Evolutionary conservation across 2,113 vertebrate genomes (phyloP), one percentile per base, ranked within the genome.

Genomic region (Nibea albiflora): DNA sequence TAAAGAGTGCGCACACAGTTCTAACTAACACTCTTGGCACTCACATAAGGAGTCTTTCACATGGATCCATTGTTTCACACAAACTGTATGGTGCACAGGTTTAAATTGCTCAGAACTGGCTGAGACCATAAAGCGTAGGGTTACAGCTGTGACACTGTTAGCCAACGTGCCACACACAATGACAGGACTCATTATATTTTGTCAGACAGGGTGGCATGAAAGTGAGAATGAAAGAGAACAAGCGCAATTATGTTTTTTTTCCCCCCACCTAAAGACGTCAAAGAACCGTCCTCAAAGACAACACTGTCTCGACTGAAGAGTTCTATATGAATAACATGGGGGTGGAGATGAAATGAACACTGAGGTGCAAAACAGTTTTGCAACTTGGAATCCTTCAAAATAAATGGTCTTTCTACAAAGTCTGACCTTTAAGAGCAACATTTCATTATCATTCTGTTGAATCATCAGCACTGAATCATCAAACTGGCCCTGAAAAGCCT

Each of bases 71-170:
- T 84, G 64, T 81, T 57, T 22, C 60, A 64, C 47, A 28, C 8
- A 22, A 39, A 71, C 54, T 73, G 42, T 70, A 3, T 1, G 0
- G n/a, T 73, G 44, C 22, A 3, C 80, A 64, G 72, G 62, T 76
- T 88, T 79, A 58, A 64, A 64, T 74, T 66, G 67, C 69, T 73
- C 76, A 71, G 64, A 70, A 74, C 54, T 63, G 62, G 26, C 72
- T 69, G 62, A 58, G 67, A 73, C 28, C n/a, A 19, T 58, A 44
- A 73, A 73, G 72, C 12, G 3, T 39, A 56, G 57, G 26, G 47
- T 80, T 85, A 77, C 63, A 54, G 31, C 20, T 73, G 58, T 87
- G 68, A 76, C 73, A 63, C 26, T 50, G 68, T 26, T 62, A 72
- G 15, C 39, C 50, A 0, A 0, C 2, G 11, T 24, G 53, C 76